phyloP scores from a whole-genome alignment of 2,797 vertebrate genomes.

The Macropus fuliginosus region DNA sequence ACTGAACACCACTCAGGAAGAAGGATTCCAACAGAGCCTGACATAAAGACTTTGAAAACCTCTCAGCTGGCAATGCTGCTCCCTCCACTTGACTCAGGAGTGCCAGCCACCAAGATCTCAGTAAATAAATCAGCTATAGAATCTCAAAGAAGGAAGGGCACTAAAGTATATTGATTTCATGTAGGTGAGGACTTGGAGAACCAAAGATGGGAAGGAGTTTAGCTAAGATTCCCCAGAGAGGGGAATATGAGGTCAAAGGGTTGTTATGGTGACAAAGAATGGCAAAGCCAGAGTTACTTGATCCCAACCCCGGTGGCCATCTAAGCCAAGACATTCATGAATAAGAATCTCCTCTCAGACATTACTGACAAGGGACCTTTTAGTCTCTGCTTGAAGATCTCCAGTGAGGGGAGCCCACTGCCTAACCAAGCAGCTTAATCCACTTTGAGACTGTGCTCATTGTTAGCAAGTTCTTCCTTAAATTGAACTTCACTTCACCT shows the following conservation, averaged over 20 bases:
- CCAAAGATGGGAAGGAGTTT: background rate
- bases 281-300: background rate
- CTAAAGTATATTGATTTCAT: background rate
- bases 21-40: background rate
- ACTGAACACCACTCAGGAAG: background rate
- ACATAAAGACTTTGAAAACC: background rate
- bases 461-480: background rate
- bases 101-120: background rate
- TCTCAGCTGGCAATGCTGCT: background rate
- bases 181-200: background rate
- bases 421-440: background rate
- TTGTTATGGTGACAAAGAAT: background rate
- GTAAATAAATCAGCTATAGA: background rate
- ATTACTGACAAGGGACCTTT: background rate
- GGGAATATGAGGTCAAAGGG: background rate
- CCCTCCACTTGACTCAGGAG: background rate
- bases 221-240: background rate
- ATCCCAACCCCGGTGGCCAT: background rate
- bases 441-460: background rate
- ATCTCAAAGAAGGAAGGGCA: background rate
- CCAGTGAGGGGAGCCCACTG: background rate
- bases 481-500: background rate
- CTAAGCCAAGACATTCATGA: background rate
- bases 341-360: background rate
- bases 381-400: background rate